Evolutionary conservation across 2,888 invertebrate species (phyloP).

Genomic region (Plagodis pulveraria): DNA sequence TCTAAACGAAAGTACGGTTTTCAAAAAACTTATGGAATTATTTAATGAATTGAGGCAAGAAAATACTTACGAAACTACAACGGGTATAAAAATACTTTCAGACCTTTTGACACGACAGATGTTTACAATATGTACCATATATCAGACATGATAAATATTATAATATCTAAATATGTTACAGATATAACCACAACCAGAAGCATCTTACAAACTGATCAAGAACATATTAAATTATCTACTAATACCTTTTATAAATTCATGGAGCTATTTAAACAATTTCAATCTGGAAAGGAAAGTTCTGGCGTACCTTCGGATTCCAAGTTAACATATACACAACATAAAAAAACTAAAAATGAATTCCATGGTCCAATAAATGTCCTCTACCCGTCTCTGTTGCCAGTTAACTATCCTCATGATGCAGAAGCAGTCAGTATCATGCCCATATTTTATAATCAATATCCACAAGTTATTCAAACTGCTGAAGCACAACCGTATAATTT

Average conservation of each 20-base stretch:
- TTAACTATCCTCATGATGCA: constrained; percentile 5
- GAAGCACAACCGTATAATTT: background rate
- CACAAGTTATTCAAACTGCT: constrained; percentile 5
- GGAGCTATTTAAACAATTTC: constrained; percentile 9
- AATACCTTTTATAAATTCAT: constrained; percentile 11
- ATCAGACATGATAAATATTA: background rate
- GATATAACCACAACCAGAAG: background rate
- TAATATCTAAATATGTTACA: constrained; percentile 4
- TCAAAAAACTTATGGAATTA: background rate
- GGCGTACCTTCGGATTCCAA: background rate
- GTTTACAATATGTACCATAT: too few species aligned
- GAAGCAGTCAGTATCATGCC: constrained; percentile 1
- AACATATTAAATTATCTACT: constrained; percentile 4
- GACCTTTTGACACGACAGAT: too few species aligned
- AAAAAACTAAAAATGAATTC: constrained; percentile 23
- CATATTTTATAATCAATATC: constrained; percentile 7
- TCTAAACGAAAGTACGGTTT: background rate
- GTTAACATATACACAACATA: constrained; percentile 16
- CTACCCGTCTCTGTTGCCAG: constrained; percentile 13
- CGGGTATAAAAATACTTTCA: constrained; percentile 4
- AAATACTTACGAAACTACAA: background rate
- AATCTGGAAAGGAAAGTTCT: background rate
- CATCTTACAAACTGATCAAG: constrained; percentile 1
- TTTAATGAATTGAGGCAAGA: constrained; percentile 2
- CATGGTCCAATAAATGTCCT: constrained; percentile 20